These are phyloP conservation scores for Motacilla alba DNA, from an alignment of 2,113 vertebrate species.

Conservation along the genomic window DNA sequence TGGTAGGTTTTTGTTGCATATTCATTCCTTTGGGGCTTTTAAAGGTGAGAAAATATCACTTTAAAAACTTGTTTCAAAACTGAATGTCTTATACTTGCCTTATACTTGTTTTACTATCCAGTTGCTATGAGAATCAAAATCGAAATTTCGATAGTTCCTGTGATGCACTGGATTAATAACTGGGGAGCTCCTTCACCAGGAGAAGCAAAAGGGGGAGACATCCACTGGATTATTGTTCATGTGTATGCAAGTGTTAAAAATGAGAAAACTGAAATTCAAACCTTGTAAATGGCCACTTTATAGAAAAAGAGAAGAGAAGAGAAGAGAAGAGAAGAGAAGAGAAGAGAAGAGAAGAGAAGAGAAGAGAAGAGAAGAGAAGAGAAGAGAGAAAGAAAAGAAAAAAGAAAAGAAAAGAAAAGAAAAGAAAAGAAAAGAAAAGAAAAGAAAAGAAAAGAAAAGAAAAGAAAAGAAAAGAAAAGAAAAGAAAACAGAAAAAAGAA, in stretches of 20 bases:
- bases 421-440: background rate
- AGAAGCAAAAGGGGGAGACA: background rate
- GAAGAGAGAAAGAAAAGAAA: background rate
- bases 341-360: background rate
- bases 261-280: background rate
- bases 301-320: background rate
- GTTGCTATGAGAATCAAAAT: conserved; percentile 13
- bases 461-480: background rate
- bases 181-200: background rate
- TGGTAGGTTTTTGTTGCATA: background rate
- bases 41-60: background rate
- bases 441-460: background rate
- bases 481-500: background rate
- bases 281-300: background rate
- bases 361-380: rapidly evolving
- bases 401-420: background rate
- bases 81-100: background rate
- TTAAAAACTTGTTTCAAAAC: background rate
- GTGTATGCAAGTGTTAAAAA: conserved; percentile 1
- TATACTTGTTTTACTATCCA: background rate
- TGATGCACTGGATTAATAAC: background rate
- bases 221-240: background rate
- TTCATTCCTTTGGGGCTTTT: background rate
- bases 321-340: background rate
- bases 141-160: background rate